Evolutionary conservation across 2,888 invertebrate genomes (phyloP), one percentile per base, ranked within the genome.

Genomic region (Dexiosoma caninum): DNA sequence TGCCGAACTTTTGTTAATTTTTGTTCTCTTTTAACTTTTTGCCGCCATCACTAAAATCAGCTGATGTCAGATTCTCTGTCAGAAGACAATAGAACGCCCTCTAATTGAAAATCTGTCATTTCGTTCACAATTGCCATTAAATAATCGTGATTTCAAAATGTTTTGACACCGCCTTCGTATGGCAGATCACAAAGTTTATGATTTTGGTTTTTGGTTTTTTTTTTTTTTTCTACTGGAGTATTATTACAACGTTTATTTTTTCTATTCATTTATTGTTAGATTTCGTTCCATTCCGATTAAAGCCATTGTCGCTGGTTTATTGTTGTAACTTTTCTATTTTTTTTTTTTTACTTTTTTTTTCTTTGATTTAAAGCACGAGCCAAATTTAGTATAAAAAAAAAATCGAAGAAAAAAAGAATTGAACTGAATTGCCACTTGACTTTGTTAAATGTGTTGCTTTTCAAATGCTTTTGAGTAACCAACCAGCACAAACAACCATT

Each of bases 391-490:
- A 53, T 57, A 72, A 32, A 59, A 75, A 67, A 66, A 16, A 32
- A 8, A 27, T 27, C 3, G 6, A 12, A 32, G 37, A 8, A 30
- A 49, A n/a, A 30, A n/a, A 8, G 2, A 67, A 53, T 49, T 27
- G 32, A 42, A 72, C 72, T 72, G 16, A 67, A 67, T 59, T 71
- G 72, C 77, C 81, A 81, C 81, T 81, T 81, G 81, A 81, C 77
- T 77, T 81, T 64, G 66, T 46, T 57, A 75, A n/a, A 55, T 55
- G 8, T 49, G 37, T 57, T 37, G 30, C 57, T 59, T 59, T 66
- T 30, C 40, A 42, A 42, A 27, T 49, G 66, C 49, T 60, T 59
- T 77, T 71, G 23, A 71, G 53, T 74, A 66, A 71, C 42, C 37
- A 76, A 44, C 51, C 44, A 40, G 44, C 9, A 46, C 64, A 51